These are phyloP conservation scores for Brachionus sp. DNA, from an alignment of 1,140 invertebrate species.

Conservation along the genomic window DNA sequence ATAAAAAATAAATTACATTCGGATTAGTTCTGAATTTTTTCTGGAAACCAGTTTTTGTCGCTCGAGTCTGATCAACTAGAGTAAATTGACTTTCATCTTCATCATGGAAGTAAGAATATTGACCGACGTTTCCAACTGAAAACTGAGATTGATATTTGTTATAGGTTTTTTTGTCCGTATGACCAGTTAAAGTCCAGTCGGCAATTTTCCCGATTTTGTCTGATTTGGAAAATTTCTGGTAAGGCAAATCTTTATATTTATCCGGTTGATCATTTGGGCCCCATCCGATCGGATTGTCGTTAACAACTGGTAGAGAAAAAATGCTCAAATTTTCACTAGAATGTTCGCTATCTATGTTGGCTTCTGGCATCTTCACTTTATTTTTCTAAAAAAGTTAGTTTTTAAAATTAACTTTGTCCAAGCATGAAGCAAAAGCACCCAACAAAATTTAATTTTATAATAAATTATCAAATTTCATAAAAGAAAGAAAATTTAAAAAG, in stretches of 20 bases:
- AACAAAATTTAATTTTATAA: not conserved
- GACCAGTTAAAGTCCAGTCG: constrained; percentile 91
- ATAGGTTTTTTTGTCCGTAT: constrained; percentile 88
- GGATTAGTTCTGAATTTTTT: constrained; percentile 26
- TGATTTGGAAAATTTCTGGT: constrained; percentile 94
- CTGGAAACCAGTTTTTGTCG: constrained; percentile 22
- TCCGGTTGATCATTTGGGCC: constrained; percentile 88
- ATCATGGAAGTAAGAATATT: constrained; percentile 95
- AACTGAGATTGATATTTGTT: constrained; percentile 94
- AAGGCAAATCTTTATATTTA: constrained; percentile 94
- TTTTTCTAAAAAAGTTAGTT: not conserved
- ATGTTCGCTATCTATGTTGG: not conserved
- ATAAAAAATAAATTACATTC: not conserved
- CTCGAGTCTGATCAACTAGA: constrained; percentile 37
- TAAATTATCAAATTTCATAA: constrained; percentile 21
- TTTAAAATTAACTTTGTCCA: not conserved
- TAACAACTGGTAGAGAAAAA: constrained; percentile 61
- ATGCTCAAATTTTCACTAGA: constrained; percentile 10
- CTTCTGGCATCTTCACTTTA: not conserved
- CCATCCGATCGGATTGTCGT: constrained; percentile 87
- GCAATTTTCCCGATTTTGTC: constrained; percentile 93
- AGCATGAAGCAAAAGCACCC: not conserved
- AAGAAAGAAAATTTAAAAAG: not conserved
- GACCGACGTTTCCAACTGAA: constrained; percentile 74
- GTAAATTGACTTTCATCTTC: constrained; percentile 94